Conservation (phyloP, 2,797 vertebrate species). For the Gallinago solitaria region DNA sequence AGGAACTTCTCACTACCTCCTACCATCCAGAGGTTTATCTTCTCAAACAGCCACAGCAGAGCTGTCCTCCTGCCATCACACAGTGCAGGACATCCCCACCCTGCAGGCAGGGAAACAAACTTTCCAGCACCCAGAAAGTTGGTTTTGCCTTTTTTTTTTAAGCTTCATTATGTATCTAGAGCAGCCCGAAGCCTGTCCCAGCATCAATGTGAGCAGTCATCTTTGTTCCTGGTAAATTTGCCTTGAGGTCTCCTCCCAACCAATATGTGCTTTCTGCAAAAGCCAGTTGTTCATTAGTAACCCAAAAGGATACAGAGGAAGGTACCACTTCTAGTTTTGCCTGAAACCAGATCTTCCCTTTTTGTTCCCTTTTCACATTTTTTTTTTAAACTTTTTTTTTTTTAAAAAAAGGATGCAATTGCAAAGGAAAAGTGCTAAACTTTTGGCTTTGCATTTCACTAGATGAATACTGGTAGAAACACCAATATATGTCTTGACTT, state of each 20-base stretch:
- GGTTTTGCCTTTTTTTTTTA: neutral
- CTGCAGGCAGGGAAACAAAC: neutral
- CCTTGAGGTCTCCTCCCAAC: neutral
- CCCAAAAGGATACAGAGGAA: neutral
- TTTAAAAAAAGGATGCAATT: neutral
- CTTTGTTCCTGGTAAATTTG: neutral
- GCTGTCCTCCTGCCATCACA: neutral
- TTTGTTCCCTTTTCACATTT: neutral
- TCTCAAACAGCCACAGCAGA: neutral
- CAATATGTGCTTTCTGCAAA: no score
- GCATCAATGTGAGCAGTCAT: neutral
- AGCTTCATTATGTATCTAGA: neutral
- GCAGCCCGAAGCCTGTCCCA: neutral
- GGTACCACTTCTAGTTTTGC: neutral
- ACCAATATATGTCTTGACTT: neutral
- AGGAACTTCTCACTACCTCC: neutral
- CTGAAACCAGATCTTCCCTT: neutral
- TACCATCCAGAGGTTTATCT: neutral
- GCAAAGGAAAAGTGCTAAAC: neutral
- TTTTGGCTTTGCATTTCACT: neutral
- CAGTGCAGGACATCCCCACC: accelerated
- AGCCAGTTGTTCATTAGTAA: no score
- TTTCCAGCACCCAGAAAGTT: accelerated
- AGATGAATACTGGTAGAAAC: neutral
- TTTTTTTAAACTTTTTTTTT: neutral